These are phyloP conservation scores for Vulpes ferrilata DNA, from an alignment of 2,113 vertebrate genomes.

Conservation along the genomic window DNA sequence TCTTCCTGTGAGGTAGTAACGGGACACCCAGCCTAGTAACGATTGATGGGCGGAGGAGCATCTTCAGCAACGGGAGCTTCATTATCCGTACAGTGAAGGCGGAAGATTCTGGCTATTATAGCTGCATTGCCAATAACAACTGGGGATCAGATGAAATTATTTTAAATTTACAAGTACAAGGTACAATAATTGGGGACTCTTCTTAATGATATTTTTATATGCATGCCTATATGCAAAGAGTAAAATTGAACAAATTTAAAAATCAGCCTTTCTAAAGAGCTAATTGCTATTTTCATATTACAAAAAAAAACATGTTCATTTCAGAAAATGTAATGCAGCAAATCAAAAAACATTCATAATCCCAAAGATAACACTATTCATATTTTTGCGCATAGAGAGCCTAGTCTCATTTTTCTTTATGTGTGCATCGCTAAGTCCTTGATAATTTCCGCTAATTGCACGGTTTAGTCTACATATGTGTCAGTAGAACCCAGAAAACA, in stretches of 20 bases:
- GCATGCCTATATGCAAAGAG: not conserved
- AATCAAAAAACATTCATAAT: not conserved
- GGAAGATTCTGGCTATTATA: conserved; percentile 99
- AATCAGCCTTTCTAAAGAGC: not conserved
- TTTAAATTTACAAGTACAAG: conserved; percentile 98
- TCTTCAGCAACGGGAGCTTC: conserved; percentile 98
- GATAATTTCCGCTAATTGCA: not conserved
- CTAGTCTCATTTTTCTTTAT: not conserved
- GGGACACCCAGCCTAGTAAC: conserved; percentile 96
- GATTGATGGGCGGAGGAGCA: conserved; percentile 95
- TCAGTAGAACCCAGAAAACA: not conserved
- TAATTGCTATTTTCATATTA: not conserved
- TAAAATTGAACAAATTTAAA: not conserved
- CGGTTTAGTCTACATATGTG: not conserved
- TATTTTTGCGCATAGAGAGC: not conserved
- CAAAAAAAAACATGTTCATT: not conserved
- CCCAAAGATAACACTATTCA: not conserved
- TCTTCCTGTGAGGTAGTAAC: conserved; percentile 95
- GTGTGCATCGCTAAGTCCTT: not conserved
- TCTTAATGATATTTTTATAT: rapidly evolving
- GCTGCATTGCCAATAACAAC: conserved; percentile 97
- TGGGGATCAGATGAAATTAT: conserved; percentile 99
- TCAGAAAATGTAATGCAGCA: not conserved
- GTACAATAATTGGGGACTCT: conserved; percentile 77
- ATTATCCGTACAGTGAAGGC: conserved; percentile 98